These are phyloP conservation scores for Bellardia pandia DNA, from an alignment of 2,888 invertebrate species.

Conservation along the genomic window DNA sequence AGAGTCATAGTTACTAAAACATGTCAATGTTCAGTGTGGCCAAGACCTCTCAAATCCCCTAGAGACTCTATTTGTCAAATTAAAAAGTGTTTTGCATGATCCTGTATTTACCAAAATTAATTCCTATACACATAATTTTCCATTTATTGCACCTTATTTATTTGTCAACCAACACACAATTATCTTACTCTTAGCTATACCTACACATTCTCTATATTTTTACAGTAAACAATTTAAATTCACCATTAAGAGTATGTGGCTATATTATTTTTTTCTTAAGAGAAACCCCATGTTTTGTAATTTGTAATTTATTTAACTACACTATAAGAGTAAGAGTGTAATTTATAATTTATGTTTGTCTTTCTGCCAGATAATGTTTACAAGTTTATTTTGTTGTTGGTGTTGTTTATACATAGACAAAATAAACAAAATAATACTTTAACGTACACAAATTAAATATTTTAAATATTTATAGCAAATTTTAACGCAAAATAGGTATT, in stretches of 20 bases:
- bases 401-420: background rate
- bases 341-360: background rate
- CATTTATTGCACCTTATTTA: too few species aligned
- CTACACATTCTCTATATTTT: too few species aligned
- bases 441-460: background rate
- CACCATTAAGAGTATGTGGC: background rate
- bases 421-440: background rate
- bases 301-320: background rate
- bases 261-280: background rate
- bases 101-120: too few species aligned
- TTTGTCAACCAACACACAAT: too few species aligned
- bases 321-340: too few species aligned
- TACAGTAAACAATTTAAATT: background rate
- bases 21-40: too few species aligned
- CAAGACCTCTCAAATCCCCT: too few species aligned
- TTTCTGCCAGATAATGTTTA: background rate
- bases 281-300: background rate
- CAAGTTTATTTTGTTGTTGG: conserved; percentile 6
- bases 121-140: too few species aligned
- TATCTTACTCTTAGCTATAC: too few species aligned
- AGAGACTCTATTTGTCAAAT: too few species aligned
- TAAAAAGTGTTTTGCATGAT: too few species aligned
- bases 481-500: conserved; percentile 6
- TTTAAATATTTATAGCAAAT: background rate
- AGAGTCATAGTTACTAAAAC: too few species aligned